Evolutionary conservation across 2,113 vertebrate genomes (phyloP), one percentile per base, ranked within the genome.

Genomic region (Galemys pyrenaicus): DNA sequence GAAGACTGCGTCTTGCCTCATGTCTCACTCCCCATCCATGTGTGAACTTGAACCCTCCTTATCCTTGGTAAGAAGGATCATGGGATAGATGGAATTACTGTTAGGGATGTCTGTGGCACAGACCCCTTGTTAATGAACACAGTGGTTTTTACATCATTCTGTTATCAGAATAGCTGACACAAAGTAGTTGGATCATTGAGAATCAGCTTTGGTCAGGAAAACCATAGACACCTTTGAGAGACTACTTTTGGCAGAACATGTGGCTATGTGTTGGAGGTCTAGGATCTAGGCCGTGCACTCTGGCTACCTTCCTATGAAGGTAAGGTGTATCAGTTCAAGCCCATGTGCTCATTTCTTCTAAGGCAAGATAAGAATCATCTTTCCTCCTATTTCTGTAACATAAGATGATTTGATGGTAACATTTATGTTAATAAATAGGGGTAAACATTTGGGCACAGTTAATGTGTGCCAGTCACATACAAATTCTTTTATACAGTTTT

Each of bases 141-240:
- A 62, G 28, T 79, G 0, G 79, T 49, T 74, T 54, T 65, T 32
- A 80, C 26, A 2, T 30, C 77, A n/a, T 65, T 68, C 2, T 81
- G 91, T 93, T 91, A 85, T 62, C 49, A 74, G 84, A 93, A 93
- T 60, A 79, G 6, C 28, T 94, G 35, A 16, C 46, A 93, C 32
- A 81, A 79, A 91, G 49, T 80, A 64, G 15, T 44, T 77, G 17
- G 71, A 68, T 82, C 41, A 58, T 67, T 78, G 62, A 37, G 41
- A 86, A 82, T 54, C 13, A 71, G n/a, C 16, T 13, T 82, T 74
- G 30, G 9, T 80, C 32, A 90, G 10, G 32, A 67, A 75, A 35
- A 62, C 9, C 51, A 60, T 28, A 15, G 81, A 65, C 37, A 15
- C 74, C 60, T 62, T 77, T 54, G 17, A 80, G 35, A 94, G 6